Conservation (phyloP, 2,113 vertebrate genomes). For the Phalacrocorax pelagicus region DNA sequence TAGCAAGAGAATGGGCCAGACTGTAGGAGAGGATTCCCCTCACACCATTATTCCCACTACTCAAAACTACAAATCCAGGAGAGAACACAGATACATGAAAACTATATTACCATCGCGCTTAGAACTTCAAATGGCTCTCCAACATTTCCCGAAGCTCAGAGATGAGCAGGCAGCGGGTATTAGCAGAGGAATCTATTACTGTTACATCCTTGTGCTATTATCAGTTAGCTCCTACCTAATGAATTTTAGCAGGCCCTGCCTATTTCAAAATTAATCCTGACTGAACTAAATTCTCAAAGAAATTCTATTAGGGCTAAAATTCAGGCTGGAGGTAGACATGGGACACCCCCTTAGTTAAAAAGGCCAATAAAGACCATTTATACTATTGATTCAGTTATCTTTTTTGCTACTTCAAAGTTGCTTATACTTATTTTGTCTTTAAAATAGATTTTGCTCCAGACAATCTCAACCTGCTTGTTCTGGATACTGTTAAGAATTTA, state of each 20-base stretch:
- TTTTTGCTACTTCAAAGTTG: neutral
- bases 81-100: neutral
- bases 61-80: neutral
- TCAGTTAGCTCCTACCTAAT: neutral
- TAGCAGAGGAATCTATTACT: neutral
- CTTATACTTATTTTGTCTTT: neutral
- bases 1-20: neutral
- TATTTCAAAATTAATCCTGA: neutral
- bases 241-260: neutral
- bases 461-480: too few relatives aligned
- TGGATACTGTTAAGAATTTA: too few relatives aligned
- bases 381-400: neutral
- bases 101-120: rapidly evolving
- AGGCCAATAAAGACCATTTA: neutral
- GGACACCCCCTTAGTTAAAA: neutral
- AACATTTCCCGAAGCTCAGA: neutral
- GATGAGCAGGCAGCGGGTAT: neutral
- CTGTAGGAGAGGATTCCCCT: neutral
- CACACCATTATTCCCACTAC: neutral
- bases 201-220: neutral
- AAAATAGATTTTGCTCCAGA: neutral
- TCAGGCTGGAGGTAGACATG: rapidly evolving
- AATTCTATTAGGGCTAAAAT: neutral
- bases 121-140: neutral
- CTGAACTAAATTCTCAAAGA: neutral